A percentile compares a stretch with the other conserved stretches of the same genome.
phyloP scores from a whole-genome alignment of 2,888 invertebrate genomes.

The Aphodius sticticus region DNA sequence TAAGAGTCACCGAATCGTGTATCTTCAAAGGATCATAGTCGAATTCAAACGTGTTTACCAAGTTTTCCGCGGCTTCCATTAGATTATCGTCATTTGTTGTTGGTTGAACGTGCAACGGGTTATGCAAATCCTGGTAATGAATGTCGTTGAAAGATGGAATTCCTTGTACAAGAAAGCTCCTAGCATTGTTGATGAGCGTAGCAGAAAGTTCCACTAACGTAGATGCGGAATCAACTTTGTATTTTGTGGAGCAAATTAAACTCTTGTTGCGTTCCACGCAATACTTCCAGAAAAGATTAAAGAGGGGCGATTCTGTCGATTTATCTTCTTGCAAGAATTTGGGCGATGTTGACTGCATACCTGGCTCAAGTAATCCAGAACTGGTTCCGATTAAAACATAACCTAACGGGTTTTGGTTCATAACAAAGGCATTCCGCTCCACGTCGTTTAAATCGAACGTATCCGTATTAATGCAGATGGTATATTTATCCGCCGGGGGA shows the following conservation, averaged over 20 bases:
- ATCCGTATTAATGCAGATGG: not conserved
- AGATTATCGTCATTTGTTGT: conserved; percentile 8
- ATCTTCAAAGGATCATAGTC: conserved; percentile 27
- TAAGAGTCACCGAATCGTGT: conserved; percentile 32
- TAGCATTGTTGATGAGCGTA: conserved; percentile 34
- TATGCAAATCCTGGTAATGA: conserved; percentile 28
- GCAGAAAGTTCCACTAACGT: conserved; percentile 47
- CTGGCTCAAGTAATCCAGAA: conserved; percentile 37
- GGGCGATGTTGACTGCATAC: conserved; percentile 42
- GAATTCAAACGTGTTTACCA: conserved; percentile 28
- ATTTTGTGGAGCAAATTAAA: conserved; percentile 49
- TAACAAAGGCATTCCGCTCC: conserved; percentile 20
- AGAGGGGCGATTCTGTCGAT: conserved; percentile 45
- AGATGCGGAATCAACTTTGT: conserved; percentile 41
- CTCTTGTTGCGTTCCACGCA: conserved; percentile 50
- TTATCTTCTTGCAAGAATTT: conserved; percentile 44
- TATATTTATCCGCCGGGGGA: conserved; percentile 19
- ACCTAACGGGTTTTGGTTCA: conserved; percentile 26
- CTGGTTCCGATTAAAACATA: conserved; percentile 26
- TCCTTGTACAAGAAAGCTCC: conserved; percentile 31
- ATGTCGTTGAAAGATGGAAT: conserved; percentile 31
- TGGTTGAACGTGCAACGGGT: conserved; percentile 10
- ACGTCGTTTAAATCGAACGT: conserved; percentile 26
- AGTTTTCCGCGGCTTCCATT: conserved; percentile 27
- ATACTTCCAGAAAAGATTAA: conserved; percentile 51